These are phyloP conservation scores for Clostera curtula DNA, from an alignment of 2,888 invertebrate species.

Conservation along the genomic window DNA sequence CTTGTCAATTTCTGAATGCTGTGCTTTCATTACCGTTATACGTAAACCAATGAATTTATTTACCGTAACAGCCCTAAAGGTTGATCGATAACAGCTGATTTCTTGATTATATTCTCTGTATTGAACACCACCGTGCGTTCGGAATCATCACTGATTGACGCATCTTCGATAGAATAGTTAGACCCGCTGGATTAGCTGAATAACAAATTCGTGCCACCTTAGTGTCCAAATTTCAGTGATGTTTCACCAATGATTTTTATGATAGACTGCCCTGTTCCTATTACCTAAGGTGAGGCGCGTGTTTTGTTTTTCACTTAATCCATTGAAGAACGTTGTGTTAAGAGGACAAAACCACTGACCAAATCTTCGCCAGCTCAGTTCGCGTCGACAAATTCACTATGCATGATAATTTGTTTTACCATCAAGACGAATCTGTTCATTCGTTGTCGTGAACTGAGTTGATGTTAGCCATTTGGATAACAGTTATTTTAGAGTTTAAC, in stretches of 20 bases:
- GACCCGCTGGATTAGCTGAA: slow-evolving; percentile 63
- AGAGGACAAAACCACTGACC: slow-evolving; percentile 22
- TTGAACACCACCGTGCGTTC: slow-evolving; percentile 18
- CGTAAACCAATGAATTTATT: slow-evolving; percentile 7
- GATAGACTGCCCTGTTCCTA: slow-evolving; percentile 67
- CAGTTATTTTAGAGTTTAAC: slow-evolving; percentile 41
- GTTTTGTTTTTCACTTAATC: slow-evolving; percentile 55
- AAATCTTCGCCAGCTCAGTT: slow-evolving; percentile 47
- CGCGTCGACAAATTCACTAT: slow-evolving; percentile 34
- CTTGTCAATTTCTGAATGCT: no score
- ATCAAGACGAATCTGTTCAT: slow-evolving; percentile 20
- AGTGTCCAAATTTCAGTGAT: slow-evolving; percentile 67
- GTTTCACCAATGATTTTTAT: slow-evolving; percentile 66
- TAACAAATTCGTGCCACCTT: slow-evolving; percentile 35
- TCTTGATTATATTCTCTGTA: slow-evolving; percentile 25
- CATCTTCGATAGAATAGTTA: slow-evolving; percentile 60
- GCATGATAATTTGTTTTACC: slow-evolving; percentile 25
- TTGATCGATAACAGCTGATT: slow-evolving; percentile 21
- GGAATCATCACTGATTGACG: slow-evolving; percentile 35
- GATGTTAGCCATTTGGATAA: slow-evolving; percentile 36
- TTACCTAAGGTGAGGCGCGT: slow-evolving; percentile 39
- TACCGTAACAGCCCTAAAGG: slow-evolving; percentile 25
- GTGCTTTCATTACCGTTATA: not conserved
- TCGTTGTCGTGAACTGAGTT: slow-evolving; percentile 41
- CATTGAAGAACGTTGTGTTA: slow-evolving; percentile 40